phyloP scores from a whole-genome alignment of 1,140 invertebrate species.

The Drosophila triauraria region DNA sequence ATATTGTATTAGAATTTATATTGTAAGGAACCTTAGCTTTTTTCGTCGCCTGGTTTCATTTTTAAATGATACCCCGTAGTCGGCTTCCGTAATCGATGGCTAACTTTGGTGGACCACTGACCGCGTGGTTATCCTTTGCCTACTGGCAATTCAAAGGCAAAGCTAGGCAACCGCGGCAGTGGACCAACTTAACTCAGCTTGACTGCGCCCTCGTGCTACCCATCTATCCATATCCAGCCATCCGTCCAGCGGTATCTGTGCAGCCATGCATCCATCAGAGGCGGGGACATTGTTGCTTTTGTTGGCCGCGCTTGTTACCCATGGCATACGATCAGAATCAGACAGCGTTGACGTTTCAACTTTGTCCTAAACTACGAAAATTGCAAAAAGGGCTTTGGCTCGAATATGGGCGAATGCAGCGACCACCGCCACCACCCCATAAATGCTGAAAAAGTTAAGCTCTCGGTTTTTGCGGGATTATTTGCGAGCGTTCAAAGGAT shows the following conservation, averaged over 20 bases:
- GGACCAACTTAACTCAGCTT: conserved; percentile 20
- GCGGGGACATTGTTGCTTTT: conserved; percentile 39
- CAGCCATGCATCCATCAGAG: conserved; percentile 66
- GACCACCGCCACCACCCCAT: conserved; percentile 29
- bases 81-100: neutral
- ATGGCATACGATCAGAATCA: conserved; percentile 64
- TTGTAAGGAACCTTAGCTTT: neutral
- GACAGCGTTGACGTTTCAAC: conserved; percentile 79
- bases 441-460: conserved; percentile 80
- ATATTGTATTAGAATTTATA: neutral
- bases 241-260: conserved; percentile 24
- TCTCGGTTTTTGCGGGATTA: conserved; percentile 78
- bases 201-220: neutral
- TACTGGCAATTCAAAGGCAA: neutral
- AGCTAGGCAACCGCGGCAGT: conserved; percentile 27
- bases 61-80: neutral
- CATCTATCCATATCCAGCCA: conserved; percentile 9
- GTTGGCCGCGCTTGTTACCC: conserved; percentile 31
- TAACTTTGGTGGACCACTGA: neutral
- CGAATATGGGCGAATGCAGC: conserved; percentile 36
- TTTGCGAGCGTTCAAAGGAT: conserved; percentile 76
- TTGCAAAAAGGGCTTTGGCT: conserved; percentile 52
- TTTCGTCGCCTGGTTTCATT: too few relatives aligned
- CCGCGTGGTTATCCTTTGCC: neutral
- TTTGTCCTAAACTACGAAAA: conserved; percentile 74